phyloP scores from a whole-genome alignment of 2,113 vertebrate species.

The Poicephalus meyeri region DNA sequence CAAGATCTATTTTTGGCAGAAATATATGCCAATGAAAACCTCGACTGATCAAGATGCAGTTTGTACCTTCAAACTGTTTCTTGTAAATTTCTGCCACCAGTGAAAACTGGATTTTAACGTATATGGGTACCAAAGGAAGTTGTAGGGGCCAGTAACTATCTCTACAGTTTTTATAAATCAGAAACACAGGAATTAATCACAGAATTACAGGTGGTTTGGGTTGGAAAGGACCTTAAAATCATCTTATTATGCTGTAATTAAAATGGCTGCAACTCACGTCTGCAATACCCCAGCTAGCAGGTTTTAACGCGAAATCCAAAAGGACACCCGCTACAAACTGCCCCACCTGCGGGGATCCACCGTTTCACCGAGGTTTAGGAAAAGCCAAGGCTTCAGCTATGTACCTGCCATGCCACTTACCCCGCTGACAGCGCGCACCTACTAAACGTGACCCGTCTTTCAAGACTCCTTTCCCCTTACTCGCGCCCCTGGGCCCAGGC shows the following conservation, averaged over 20 bases:
- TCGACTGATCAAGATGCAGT: not conserved
- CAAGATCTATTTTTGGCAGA: not conserved
- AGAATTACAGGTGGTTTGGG: not conserved
- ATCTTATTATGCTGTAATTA: rapidly evolving
- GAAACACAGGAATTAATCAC: not conserved
- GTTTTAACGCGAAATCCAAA: rapidly evolving
- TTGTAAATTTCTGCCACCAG: not conserved
- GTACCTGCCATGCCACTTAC: rapidly evolving
- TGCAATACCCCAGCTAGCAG: rapidly evolving
- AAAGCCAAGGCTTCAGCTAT: rapidly evolving
- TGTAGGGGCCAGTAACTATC: not conserved
- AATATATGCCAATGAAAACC: rapidly evolving
- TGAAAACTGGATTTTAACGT: not conserved
- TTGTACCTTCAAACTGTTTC: not conserved
- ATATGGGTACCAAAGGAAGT: rapidly evolving
- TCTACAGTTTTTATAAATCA: not conserved
- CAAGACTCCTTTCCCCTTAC: no score
- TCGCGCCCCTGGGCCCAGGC: not conserved
- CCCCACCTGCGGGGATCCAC: not conserved
- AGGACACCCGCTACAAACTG: not conserved
- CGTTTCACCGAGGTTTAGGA: no score
- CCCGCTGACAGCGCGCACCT: rapidly evolving
- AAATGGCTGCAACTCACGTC: rapidly evolving
- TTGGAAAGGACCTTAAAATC: not conserved
- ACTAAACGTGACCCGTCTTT: not conserved